Evolutionary conservation across 2,113 vertebrate species (phyloP), one percentile per base, ranked within the genome.

Genomic region (Dunckerocampus dactyliophorus): DNA sequence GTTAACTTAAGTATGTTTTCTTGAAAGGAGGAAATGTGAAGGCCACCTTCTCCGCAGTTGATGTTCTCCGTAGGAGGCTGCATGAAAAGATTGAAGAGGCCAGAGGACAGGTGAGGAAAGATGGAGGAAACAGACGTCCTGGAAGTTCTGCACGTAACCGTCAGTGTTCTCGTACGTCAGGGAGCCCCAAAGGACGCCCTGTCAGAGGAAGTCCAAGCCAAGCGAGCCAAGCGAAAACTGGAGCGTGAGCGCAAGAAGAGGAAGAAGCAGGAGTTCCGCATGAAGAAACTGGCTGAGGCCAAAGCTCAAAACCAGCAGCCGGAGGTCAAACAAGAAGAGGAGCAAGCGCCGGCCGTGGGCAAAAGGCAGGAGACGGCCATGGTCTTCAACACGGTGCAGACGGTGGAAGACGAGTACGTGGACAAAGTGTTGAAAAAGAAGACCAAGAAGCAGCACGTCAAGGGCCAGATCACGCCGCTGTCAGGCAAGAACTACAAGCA

Each of bases 401-500:
- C 90, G 2, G 88, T 80, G 17, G 92, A 92, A 0, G 79, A 88
- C 12, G 45, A 42, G 0, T 92, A 90, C 0, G 53, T 91, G 47
- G 89, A 84, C 78, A 92, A 88, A 74, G 61, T 82, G 0, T 77
- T 90, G 81, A 90, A 88, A 34, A 89, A 90, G 79, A 92, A 86
- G 59, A 87, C 90, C 62, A 95, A 91, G 85, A 90, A 90, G 73
- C 87, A 81, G 75, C 74, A 62, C 0, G 55, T 92, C 42, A 98
- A 98, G 75, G 95, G 95, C 45, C 89, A 91, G 3, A 76, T 96
- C 10, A 93, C 95, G 0, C 95, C 97, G 0, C 87, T 99, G 65
- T 94, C 91, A 0, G 97, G 97, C 14, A 95, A 69, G 65, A 99
- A 98, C 86, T 98, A 94, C 85, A 95, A 95, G 76, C 95, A 98